These are phyloP conservation scores for Enhydra lutris DNA, from an alignment of 2,113 vertebrate species.

Conservation along the genomic window DNA sequence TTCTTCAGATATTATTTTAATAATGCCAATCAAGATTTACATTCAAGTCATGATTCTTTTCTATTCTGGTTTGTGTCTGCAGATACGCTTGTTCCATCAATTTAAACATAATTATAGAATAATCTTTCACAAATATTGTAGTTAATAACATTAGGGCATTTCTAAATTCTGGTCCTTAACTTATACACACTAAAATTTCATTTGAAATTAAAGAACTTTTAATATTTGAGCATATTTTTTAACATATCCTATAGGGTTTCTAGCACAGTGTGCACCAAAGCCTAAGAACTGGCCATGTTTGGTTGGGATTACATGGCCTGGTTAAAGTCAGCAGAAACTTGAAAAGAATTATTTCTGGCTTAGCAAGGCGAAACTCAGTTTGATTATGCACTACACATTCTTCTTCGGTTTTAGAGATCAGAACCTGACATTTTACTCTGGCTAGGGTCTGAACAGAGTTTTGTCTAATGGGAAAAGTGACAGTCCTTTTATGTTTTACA, in stretches of 20 bases:
- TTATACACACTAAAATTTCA: constrained; percentile 59
- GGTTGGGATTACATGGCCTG: background rate
- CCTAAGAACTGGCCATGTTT: background rate
- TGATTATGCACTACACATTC: constrained; percentile 29
- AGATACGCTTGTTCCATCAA: constrained; percentile 18
- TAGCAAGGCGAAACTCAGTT: constrained; percentile 23
- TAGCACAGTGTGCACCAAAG: background rate
- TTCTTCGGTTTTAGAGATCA: constrained; percentile 57
- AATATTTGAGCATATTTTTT: constrained; percentile 9
- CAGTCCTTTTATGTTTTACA: constrained; percentile 37
- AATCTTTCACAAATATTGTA: constrained; percentile 56
- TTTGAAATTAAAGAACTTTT: constrained; percentile 29
- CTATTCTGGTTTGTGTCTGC: constrained; percentile 9
- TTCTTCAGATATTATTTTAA: constrained; percentile 37
- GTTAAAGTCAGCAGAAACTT: background rate
- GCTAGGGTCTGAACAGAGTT: constrained; percentile 35
- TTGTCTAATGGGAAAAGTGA: constrained; percentile 47
- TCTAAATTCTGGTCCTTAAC: constrained; percentile 40
- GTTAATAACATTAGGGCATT: constrained; percentile 33
- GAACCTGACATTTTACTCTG: constrained; percentile 47
- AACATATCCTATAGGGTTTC: background rate
- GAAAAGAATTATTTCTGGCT: constrained; percentile 47
- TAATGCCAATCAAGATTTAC: constrained; percentile 26
- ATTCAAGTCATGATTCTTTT: constrained; percentile 44
- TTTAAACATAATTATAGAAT: constrained; percentile 64